Evolutionary conservation across 2,888 invertebrate species (phyloP), one percentile per base, ranked within the genome.

Genomic region (Archips xylosteana): DNA sequence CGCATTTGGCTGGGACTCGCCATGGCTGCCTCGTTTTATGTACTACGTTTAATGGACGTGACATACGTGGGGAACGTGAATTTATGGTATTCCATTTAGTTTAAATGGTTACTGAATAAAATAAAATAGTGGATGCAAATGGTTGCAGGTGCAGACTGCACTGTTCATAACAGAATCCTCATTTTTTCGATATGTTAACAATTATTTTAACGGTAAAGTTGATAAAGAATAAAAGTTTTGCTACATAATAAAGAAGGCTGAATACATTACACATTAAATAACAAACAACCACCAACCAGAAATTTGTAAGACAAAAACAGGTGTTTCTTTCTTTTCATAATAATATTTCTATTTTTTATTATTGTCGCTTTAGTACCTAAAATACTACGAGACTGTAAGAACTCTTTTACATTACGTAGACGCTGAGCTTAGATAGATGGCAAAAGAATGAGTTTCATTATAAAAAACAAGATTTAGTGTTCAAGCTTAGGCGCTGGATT

Each of bases 1-100:
- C 71, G 49, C 65, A 47, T 71, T 65, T 71, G 71, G 60, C 60
- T 39, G 36, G 49, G 64, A 49, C 64, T 42, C 59, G 64, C 34
- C 60, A 51, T 54, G 45, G 63, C 34, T 59, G 59, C 36, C 23
- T 64, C 49, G 57, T 39, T 64, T 36, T 70, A 59, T 32, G 42
- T 61, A 42, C 60, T 66, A 39, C 39, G 60, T 51, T 69, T 71
- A 65, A 71, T 66, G 71, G 65, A 66, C 65, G 65, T 71, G 60
- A 71, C 71, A 61, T 60, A 34, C 59, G 62, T 57, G 60, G 15
- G 49, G 49, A 51, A 66, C 65, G n/a, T 66, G 64, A 60, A 61
- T 65, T 60, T 36, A 59, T 70, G 70, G 54, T 47, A 59, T 63
- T 63, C 45, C 47, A 70, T 70, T 70, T 59, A 57, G 57, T 54